Conservation (phyloP, 2,797 vertebrate genomes). For the Phoebastria nigripes region DNA sequence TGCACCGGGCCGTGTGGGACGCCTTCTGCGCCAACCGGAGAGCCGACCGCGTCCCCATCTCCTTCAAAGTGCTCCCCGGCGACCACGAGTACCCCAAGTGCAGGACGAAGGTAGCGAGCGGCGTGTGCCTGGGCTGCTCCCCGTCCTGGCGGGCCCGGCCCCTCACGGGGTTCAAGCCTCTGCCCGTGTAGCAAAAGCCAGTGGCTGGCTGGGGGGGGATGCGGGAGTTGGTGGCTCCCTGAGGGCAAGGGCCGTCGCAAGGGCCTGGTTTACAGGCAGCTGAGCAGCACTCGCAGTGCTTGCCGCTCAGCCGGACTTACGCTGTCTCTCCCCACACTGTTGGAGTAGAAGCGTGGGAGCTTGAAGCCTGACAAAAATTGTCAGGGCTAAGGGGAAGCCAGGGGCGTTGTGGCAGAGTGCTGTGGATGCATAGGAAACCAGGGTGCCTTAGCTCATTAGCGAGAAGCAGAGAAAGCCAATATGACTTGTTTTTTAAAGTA, state of each 20-base stretch:
- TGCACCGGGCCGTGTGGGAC: slow-evolving; percentile 97
- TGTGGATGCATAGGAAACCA: accelerated
- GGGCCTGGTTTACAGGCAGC: neutral
- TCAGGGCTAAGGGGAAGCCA: neutral
- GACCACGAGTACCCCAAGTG: slow-evolving; percentile 98
- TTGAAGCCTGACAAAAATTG: no score
- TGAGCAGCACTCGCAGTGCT: neutral
- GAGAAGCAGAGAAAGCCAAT: neutral
- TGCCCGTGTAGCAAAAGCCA: neutral
- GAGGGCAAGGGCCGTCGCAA: neutral
- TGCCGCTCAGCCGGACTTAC: accelerated
- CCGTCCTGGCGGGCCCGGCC: neutral
- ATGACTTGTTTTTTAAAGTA: neutral
- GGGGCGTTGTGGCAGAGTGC: neutral
- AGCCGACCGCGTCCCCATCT: slow-evolving; percentile 96
- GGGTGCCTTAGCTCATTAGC: accelerated
- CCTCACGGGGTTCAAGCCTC: neutral
- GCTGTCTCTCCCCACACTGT: accelerated
- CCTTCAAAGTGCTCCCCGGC: slow-evolving; percentile 95
- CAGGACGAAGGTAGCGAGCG: slow-evolving; percentile 87
- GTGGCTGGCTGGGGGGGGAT: neutral
- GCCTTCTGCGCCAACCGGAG: slow-evolving; percentile 95
- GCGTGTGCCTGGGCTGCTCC: neutral
- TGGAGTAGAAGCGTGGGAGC: neutral
- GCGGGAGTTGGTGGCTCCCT: accelerated